Conservation (phyloP, 2,113 vertebrate species). For the Cavia porcellus region DNA sequence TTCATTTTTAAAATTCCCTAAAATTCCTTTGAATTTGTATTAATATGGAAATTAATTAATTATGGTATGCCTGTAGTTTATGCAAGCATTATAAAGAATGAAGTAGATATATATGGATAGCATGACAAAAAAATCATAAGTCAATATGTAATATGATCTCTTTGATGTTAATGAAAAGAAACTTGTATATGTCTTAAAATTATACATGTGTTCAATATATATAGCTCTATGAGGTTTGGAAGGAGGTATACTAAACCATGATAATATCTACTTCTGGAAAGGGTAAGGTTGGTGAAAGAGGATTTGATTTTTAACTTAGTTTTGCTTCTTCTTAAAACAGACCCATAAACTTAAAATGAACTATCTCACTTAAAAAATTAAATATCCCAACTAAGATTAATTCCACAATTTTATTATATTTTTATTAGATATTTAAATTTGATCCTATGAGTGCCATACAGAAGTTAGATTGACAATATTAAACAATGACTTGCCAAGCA, state of each 20-base stretch:
- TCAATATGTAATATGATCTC: slow-evolving; percentile 21
- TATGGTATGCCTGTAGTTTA: slow-evolving; percentile 21
- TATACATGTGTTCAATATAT: not conserved
- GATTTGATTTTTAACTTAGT: slow-evolving; percentile 44
- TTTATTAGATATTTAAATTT: slow-evolving; percentile 70
- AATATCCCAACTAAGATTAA: too few species aligned
- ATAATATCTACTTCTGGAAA: slow-evolving; percentile 9
- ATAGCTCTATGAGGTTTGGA: not conserved
- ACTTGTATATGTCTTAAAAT: not conserved
- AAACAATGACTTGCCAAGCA: slow-evolving; percentile 60
- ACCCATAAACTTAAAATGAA: slow-evolving; percentile 9
- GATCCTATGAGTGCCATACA: slow-evolving; percentile 61
- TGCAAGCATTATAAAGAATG: slow-evolving; percentile 59
- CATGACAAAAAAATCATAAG: slow-evolving; percentile 51
- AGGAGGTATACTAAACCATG: not conserved
- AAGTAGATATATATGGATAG: slow-evolving; percentile 39
- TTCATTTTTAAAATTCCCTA: slow-evolving; percentile 65
- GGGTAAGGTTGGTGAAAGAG: not conserved
- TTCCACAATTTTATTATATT: not conserved
- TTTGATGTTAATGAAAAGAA: slow-evolving; percentile 39
- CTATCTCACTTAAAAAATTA: not conserved
- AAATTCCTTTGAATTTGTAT: slow-evolving; percentile 54
- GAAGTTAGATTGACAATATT: slow-evolving; percentile 72
- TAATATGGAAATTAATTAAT: slow-evolving; percentile 53
- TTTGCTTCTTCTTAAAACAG: slow-evolving; percentile 3